Evolutionary conservation across 2,888 invertebrate genomes (phyloP).

Genomic region (Acrocyrtus sp.): DNA sequence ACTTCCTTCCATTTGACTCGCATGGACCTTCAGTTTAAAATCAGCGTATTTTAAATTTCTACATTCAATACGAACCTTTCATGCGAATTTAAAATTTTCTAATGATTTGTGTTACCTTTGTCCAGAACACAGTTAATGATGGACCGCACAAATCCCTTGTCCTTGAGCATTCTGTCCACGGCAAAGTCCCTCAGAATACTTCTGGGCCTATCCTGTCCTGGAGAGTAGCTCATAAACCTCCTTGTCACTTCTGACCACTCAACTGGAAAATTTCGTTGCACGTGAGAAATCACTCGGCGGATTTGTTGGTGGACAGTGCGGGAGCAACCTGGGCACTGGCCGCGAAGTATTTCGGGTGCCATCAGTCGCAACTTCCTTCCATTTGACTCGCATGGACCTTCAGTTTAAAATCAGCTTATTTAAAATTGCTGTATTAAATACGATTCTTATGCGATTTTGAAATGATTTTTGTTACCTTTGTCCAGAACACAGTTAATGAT

Average conservation of each 20-base stretch:
- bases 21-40: slow-evolving; percentile 62
- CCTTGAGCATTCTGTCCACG: slow-evolving; percentile 61
- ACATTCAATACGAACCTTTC: too few relatives aligned
- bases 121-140: slow-evolving; percentile 63
- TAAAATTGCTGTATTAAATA: neutral
- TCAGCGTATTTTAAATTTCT: too few relatives aligned
- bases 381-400: slow-evolving; percentile 62
- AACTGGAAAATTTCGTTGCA: slow-evolving; percentile 79
- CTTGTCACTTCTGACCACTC: slow-evolving; percentile 72
- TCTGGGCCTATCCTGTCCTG: slow-evolving; percentile 32
- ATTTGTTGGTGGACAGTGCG: slow-evolving; percentile 70
- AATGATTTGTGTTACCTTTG: slow-evolving; percentile 58
- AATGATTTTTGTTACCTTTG: slow-evolving; percentile 58
- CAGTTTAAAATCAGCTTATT: neutral
- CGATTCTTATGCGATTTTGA: too few relatives aligned
- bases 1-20: slow-evolving; percentile 62
- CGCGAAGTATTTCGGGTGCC: slow-evolving; percentile 79
- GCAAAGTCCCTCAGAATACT: slow-evolving; percentile 61
- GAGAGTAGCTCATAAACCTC: slow-evolving; percentile 36
- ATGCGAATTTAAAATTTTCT: too few relatives aligned
- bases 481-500: slow-evolving; percentile 63
- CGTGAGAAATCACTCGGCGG: slow-evolving; percentile 78
- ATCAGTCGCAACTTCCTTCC: slow-evolving; percentile 66
- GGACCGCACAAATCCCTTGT: slow-evolving; percentile 61
- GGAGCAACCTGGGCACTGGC: slow-evolving; percentile 66